These are phyloP conservation scores for Pollachius pollachius DNA, from an alignment of 2,113 vertebrate genomes.

Conservation along the genomic window DNA sequence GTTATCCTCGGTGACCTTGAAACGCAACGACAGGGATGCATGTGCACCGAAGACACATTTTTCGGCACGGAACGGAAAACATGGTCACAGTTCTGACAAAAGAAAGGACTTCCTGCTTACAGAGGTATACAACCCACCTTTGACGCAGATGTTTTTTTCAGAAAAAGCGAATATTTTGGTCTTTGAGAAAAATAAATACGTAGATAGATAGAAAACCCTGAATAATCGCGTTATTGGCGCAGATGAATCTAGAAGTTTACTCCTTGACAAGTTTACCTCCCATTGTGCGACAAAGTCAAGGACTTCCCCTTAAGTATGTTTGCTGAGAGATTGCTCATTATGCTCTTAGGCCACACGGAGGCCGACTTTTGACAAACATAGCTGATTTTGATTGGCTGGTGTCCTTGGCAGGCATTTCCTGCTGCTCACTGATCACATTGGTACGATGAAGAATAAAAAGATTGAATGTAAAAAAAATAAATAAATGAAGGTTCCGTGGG, in stretches of 20 bases:
- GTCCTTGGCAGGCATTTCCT: background rate
- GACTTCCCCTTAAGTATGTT: too few species aligned
- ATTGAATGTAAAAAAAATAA: constrained; percentile 46
- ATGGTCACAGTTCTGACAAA: constrained; percentile 13
- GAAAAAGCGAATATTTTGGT: background rate
- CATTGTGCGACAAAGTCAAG: too few species aligned
- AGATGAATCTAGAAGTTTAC: too few species aligned
- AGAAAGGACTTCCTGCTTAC: constrained; percentile 10
- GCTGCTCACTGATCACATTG: constrained; percentile 24
- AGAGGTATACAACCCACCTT: constrained; percentile 1
- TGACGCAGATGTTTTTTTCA: background rate
- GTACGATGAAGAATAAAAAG: constrained; percentile 34
- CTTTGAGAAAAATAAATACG: too few species aligned
- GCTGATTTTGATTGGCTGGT: too few species aligned
- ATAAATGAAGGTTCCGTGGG: constrained; percentile 44
- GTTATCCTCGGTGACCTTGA: constrained; percentile 28
- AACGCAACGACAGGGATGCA: constrained; percentile 32
- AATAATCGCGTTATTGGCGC: too few species aligned
- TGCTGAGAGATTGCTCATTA: too few species aligned
- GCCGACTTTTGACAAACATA: too few species aligned
- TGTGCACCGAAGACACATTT: constrained; percentile 24
- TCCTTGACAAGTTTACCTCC: too few species aligned
- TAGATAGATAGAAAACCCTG: too few species aligned
- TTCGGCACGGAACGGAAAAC: constrained; percentile 25
- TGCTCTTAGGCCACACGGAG: too few species aligned